phyloP scores from a whole-genome alignment of 2,797 vertebrate genomes.

The Crenuchus spilurus region DNA sequence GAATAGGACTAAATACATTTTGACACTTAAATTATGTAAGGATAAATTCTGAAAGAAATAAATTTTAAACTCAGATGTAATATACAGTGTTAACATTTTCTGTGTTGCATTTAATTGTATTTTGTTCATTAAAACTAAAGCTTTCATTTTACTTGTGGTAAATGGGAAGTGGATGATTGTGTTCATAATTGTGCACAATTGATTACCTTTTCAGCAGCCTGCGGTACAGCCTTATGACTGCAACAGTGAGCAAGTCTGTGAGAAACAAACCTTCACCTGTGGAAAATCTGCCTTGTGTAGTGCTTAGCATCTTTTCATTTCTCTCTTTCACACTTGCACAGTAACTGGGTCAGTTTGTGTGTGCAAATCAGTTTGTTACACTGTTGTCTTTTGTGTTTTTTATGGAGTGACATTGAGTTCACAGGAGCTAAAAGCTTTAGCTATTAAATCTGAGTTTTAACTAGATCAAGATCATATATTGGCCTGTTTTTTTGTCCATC shows the following conservation, averaged over 20 bases:
- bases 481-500: neutral
- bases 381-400: too few relatives aligned
- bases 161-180: constrained; percentile 17
- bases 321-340: neutral
- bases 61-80: constrained; percentile 30
- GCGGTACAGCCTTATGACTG: neutral
- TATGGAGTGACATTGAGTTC: too few relatives aligned
- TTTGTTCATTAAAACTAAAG: constrained; percentile 62
- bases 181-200: neutral
- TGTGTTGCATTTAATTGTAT: constrained; percentile 61
- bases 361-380: neutral
- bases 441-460: neutral
- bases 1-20: neutral
- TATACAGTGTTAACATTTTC: constrained; percentile 57
- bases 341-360: neutral
- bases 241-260: neutral
- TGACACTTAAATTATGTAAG: neutral
- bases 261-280: neutral
- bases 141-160: constrained; percentile 10
- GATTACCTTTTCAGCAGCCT: neutral
- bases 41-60: too few relatives aligned
- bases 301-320: neutral
- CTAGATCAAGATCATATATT: neutral
- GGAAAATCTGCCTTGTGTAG: neutral
- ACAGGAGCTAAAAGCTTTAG: neutral